Conservation (phyloP, 2,888 invertebrate species). For the Tuta absoluta region DNA sequence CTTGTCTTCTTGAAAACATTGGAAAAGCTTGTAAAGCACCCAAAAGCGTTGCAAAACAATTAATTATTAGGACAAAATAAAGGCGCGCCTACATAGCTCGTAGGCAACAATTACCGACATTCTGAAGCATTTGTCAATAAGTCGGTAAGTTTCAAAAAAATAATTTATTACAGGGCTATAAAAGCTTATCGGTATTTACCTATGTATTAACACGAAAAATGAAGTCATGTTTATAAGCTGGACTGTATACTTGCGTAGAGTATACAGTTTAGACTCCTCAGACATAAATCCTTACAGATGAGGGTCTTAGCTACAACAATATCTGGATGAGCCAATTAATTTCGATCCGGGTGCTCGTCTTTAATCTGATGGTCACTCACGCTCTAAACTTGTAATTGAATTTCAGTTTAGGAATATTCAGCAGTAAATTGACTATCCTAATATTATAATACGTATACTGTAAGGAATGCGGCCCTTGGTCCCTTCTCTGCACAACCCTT, state of each 20-base stretch:
- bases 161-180: too few relatives aligned
- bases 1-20: too few relatives aligned
- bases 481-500: slow-evolving; percentile 4
- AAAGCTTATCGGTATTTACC: too few relatives aligned
- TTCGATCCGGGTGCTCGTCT: slow-evolving; percentile 64
- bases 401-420: slow-evolving; percentile 63
- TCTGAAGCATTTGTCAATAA: too few relatives aligned
- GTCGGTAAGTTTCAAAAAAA: too few relatives aligned
- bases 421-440: slow-evolving; percentile 45
- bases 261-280: slow-evolving; percentile 45
- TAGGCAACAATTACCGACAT: too few relatives aligned
- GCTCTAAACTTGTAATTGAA: slow-evolving; percentile 70
- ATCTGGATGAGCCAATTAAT: slow-evolving; percentile 77
- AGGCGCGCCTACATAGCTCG: too few relatives aligned
- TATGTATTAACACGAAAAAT: too few relatives aligned
- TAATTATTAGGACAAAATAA: too few relatives aligned
- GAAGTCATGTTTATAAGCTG: too few relatives aligned
- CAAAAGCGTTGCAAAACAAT: too few relatives aligned
- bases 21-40: too few relatives aligned
- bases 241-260: neutral
- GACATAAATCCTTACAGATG: slow-evolving; percentile 70
- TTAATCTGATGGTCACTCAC: slow-evolving; percentile 77
- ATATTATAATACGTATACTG: slow-evolving; percentile 29
- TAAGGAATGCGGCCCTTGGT: slow-evolving; percentile 1
- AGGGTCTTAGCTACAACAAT: slow-evolving; percentile 68